Evolutionary conservation across 2,113 vertebrate species (phyloP).

Genomic region (Calyptomena viridis): DNA sequence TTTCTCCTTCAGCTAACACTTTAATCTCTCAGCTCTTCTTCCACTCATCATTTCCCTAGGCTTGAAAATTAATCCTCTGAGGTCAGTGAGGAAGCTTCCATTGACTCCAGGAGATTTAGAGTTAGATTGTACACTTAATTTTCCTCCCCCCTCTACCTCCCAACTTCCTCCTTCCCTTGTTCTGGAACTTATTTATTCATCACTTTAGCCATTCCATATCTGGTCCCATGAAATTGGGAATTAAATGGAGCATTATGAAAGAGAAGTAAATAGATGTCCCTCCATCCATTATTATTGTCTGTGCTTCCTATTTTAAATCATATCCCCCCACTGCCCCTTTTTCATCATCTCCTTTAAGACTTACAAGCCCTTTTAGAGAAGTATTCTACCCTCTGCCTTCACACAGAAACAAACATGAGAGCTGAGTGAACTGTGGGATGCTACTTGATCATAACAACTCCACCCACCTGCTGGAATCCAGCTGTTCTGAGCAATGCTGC

Average conservation of each 20-base stretch:
- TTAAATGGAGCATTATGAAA: not conserved
- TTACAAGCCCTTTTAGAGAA: not conserved
- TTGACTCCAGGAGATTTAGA: constrained; percentile 31
- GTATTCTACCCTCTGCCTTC: not conserved
- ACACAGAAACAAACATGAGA: not conserved
- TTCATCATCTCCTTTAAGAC: not conserved
- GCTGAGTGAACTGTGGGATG: not conserved
- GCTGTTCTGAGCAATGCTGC: not conserved
- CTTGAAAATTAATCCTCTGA: constrained; percentile 48
- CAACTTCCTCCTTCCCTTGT: constrained; percentile 19
- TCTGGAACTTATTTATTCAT: constrained; percentile 41
- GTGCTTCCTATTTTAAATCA: not conserved
- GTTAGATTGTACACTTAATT: constrained; percentile 17
- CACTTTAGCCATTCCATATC: not conserved
- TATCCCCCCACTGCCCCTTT: not conserved
- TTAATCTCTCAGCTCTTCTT: constrained; percentile 59
- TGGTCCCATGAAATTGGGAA: constrained; percentile 33
- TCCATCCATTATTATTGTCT: not conserved
- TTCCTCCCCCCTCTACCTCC: not conserved
- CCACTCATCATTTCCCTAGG: constrained; percentile 61
- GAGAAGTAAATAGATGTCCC: not conserved
- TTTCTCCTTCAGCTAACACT: constrained; percentile 48
- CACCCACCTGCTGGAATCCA: not conserved
- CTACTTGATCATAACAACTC: not conserved
- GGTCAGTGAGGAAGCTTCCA: constrained; percentile 45